phyloP scores from a whole-genome alignment of 2,797 vertebrate genomes.

The Gorsachius magnificus region DNA sequence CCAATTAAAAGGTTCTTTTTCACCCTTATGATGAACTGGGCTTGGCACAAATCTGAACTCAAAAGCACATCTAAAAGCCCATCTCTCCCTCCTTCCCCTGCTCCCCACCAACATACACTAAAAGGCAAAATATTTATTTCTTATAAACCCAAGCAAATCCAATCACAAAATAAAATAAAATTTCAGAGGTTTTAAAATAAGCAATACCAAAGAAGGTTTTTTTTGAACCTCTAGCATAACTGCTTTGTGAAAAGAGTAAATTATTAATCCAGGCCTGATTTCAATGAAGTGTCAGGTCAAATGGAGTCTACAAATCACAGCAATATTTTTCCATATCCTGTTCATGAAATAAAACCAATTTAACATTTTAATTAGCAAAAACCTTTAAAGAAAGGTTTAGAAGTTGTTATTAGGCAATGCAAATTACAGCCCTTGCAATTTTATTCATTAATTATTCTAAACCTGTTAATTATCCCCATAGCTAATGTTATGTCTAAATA shows the following conservation, averaged over 20 bases:
- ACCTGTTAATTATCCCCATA: background rate
- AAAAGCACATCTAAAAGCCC: background rate
- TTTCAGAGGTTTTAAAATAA: background rate
- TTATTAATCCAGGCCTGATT: background rate
- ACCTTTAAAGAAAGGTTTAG: background rate
- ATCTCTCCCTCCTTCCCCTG: background rate
- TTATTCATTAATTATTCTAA: constrained; percentile 34
- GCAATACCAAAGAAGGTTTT: background rate
- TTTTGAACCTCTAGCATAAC: background rate
- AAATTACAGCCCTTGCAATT: constrained; percentile 4
- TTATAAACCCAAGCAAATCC: background rate
- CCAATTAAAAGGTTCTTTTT: background rate
- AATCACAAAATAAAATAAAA: background rate
- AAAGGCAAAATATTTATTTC: background rate
- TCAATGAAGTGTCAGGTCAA: background rate
- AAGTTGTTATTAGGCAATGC: background rate
- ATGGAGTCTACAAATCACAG: background rate
- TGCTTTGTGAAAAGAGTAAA: background rate
- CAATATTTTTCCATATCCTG: background rate
- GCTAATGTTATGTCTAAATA: constrained; percentile 34
- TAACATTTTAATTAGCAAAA: constrained; percentile 11
- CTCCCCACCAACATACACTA: background rate
- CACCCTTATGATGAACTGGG: background rate
- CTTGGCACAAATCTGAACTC: background rate
- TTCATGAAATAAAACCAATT: background rate